phyloP scores from a whole-genome alignment of 1,140 invertebrate species.

The Drosophila littoralis region DNA sequence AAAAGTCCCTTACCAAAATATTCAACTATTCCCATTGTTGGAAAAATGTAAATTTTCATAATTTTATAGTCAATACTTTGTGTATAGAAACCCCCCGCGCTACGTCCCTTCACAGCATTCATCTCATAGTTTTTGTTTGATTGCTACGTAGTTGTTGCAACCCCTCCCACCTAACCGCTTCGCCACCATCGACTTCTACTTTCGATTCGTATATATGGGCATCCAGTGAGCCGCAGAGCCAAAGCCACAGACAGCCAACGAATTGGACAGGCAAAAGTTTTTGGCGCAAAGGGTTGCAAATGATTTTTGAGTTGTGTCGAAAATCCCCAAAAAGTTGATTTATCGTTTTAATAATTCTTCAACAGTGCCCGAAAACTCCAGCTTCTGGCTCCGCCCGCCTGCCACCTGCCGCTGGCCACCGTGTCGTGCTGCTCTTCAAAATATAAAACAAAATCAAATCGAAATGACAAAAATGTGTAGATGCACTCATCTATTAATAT shows the following conservation, averaged over 20 bases:
- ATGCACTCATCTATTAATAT: conserved; percentile 39
- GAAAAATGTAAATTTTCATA: conserved; percentile 80
- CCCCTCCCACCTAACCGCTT: neutral
- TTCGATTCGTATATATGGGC: conserved; percentile 1
- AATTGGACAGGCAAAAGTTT: conserved; percentile 49
- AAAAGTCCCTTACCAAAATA: conserved; percentile 25
- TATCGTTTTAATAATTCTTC: conserved; percentile 80
- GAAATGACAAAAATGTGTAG: conserved; percentile 66
- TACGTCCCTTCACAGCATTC: neutral
- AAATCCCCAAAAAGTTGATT: conserved; percentile 75
- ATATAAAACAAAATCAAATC: conserved; percentile 48
- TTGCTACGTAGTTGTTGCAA: conserved; percentile 43
- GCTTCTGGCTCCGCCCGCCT: no score
- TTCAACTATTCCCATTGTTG: conserved; percentile 47
- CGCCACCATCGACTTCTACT: neutral
- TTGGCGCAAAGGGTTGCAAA: conserved; percentile 48
- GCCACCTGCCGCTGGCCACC: neutral
- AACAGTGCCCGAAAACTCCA: conserved; percentile 5
- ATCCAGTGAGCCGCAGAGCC: conserved; percentile 1
- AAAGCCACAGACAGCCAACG: conserved; percentile 41
- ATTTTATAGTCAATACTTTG: conserved; percentile 71
- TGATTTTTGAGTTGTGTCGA: conserved; percentile 57
- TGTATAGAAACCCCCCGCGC: neutral
- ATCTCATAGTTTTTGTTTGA: conserved; percentile 69
- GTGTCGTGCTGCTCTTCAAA: neutral